Conservation (phyloP, 2,797 vertebrate species). For the Myotis pilosus region DNA sequence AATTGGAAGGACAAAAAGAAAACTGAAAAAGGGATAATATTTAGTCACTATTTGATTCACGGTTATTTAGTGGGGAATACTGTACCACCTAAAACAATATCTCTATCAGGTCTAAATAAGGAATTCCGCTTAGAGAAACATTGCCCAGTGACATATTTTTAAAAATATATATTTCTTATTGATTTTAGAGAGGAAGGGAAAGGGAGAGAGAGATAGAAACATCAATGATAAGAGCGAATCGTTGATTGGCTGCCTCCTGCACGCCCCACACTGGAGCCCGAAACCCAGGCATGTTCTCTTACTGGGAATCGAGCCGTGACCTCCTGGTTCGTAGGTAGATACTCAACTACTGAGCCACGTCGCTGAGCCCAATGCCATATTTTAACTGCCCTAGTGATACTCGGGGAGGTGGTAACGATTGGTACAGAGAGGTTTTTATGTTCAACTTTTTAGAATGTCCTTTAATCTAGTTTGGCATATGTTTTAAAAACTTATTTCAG, state of each 20-base stretch:
- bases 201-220: too few species aligned
- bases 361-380: background rate
- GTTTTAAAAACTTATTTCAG: background rate
- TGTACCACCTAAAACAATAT: background rate
- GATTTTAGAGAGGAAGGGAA: too few species aligned
- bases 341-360: too few species aligned
- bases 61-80: background rate
- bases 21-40: background rate
- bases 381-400: background rate
- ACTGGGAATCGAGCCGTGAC: too few species aligned
- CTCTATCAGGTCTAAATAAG: background rate
- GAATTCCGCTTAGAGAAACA: background rate
- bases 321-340: too few species aligned
- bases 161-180: too few species aligned
- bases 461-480: slow-evolving; percentile 1
- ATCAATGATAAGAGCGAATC: too few species aligned
- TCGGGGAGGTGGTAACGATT: background rate
- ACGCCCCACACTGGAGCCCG: too few species aligned
- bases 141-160: background rate
- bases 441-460: slow-evolving; percentile 3
- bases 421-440: background rate
- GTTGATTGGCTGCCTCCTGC: too few species aligned
- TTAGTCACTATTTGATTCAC: background rate
- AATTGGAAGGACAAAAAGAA: background rate
- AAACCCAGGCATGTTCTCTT: too few species aligned